Percentiles rank a stretch among this genome's conserved stretches.
phyloP scores from a whole-genome alignment of 2,113 vertebrate genomes.

The Gnathonemus echidnorhynchus region DNA sequence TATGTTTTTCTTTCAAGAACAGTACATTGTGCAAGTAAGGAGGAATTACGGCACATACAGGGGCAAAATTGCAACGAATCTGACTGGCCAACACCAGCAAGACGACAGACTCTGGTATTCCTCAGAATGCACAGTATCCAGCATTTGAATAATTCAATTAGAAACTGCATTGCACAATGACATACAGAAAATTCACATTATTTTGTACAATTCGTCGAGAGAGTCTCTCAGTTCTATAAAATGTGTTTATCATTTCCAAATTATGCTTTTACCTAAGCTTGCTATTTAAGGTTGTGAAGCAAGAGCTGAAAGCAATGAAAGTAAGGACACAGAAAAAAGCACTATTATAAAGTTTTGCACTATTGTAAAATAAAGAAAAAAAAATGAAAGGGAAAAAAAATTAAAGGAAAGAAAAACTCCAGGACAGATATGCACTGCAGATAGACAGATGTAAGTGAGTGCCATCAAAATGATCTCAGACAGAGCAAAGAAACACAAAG shows the following conservation, averaged over 20 bases:
- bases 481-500: neutral
- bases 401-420: neutral
- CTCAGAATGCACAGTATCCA: constrained; percentile 23
- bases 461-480: neutral
- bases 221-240: constrained; percentile 14
- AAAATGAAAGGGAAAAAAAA: neutral
- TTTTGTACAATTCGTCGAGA: constrained; percentile 14
- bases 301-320: neutral
- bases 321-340: neutral
- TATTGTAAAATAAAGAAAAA: neutral
- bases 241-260: constrained; percentile 17
- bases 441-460: neutral
- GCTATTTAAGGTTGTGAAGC: neutral
- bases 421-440: constrained; percentile 10
- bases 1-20: constrained; percentile 25
- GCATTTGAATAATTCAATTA: constrained; percentile 20
- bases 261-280: constrained; percentile 5
- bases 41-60: constrained; percentile 14
- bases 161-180: constrained; percentile 20
- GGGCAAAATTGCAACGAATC: constrained; percentile 10
- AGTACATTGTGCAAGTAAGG: constrained; percentile 27
- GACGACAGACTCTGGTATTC: constrained; percentile 8
- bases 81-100: constrained; percentile 6
- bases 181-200: constrained; percentile 18
- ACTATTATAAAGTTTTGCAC: neutral